These are phyloP conservation scores for Tinamus major DNA, from an alignment of 2,797 vertebrate genomes.

Conservation along the genomic window DNA sequence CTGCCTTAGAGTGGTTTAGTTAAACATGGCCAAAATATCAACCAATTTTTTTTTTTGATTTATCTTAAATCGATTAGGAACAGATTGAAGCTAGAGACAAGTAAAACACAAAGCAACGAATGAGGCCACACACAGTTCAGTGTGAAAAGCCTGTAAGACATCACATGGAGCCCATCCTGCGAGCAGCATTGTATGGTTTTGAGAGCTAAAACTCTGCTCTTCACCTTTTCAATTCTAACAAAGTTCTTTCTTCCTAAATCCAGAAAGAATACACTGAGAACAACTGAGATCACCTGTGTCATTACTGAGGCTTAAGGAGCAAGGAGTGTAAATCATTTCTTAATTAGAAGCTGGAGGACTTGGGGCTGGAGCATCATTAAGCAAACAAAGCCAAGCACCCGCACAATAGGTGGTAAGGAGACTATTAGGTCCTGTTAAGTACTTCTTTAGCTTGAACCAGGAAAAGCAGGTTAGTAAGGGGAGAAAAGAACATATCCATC, in stretches of 20 bases:
- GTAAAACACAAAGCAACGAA: neutral
- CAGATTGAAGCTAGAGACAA: neutral
- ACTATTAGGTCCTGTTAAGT: neutral
- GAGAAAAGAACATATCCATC: neutral
- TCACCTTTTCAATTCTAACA: neutral
- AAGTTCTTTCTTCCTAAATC: neutral
- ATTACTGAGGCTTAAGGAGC: neutral
- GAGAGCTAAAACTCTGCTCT: neutral
- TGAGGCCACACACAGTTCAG: neutral
- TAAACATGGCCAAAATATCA: neutral
- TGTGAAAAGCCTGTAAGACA: neutral
- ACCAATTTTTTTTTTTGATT: neutral
- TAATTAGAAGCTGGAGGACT: neutral
- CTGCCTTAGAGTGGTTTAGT: neutral
- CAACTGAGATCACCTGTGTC: neutral
- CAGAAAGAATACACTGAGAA: neutral
- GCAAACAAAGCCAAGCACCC: slow-evolving; percentile 27
- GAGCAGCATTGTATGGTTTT: neutral
- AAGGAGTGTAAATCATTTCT: neutral
- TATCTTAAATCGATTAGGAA: neutral
- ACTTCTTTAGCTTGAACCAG: neutral
- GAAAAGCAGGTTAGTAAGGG: neutral
- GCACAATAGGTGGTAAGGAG: slow-evolving; percentile 20
- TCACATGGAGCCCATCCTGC: rapidly evolving
- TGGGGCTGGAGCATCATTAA: neutral